Evolutionary conservation across 1,140 invertebrate genomes (phyloP), one percentile per base, ranked within the genome.

Genomic region (Scaptomyza graminum): DNA sequence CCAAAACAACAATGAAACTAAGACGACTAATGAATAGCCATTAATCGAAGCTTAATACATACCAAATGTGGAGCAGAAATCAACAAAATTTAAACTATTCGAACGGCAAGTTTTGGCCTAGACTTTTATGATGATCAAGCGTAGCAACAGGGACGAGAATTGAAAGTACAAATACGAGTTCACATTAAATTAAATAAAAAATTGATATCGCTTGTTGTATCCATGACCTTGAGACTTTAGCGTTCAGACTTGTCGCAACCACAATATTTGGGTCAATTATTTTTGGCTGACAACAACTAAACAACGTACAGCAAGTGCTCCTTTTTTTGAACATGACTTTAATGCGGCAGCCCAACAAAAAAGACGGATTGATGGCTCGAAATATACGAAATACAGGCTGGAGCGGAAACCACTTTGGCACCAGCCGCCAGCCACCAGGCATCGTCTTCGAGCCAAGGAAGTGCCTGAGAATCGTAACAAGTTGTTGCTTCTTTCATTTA

Each of bases 401-500:
- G 65, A 76, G 67, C 79, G 82, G 83, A 85, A 85, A 79, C 79
- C 66, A 73, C 74, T 79, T 88, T 73, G 74, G 72, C 55, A n/a
- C 41, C 55, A 57, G 28, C 41, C 37, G n/a, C 3, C 37, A 41
- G 28, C 41, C 37, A 41, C 3, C 37, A 41, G 55, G 41, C 55
- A 34, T 2, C 31, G 7, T 34, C 31, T 46, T 15, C 41, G 55
- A 22, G 46, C 3, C 59, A 72, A 79, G 83, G 79, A 87, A 88
- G 82, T 75, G 73, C 84, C 76, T 64, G 68, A 71, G 76, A 76
- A 77, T 74, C 72, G 76, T 71, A 87, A 88, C 83, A 88, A 76
- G 76, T 87, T 88, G 18, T 88, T 76, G 52, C 79, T 83, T 83
- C 75, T 83, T 83, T 83, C 74, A 83, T 83, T 88, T 79, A 76